Evolutionary conservation across 2,113 vertebrate species (phyloP), one percentile per base, ranked within the genome.

Genomic region (Crotalus tigris): DNA sequence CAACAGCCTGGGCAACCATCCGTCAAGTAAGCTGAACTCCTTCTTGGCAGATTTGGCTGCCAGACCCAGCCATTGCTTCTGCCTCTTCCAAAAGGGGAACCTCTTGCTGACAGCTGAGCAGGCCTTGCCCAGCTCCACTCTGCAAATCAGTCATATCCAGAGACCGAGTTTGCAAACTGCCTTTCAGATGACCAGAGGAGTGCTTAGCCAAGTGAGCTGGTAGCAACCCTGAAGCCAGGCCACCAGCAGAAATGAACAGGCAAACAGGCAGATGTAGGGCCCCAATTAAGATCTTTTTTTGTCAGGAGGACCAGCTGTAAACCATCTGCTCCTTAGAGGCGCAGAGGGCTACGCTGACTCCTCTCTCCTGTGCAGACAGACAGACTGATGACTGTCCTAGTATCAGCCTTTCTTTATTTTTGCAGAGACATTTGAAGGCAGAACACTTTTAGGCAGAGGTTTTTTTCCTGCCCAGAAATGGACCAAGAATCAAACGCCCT

Each of bases 381-480:
- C 44, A 26, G 59, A 58, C 33, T 15, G 61, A 33, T 53, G 81
- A 39, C 11, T 0, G 23, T 0, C 3, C 61, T 55, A 26, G 29
- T 11, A 5, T 54, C 81, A 0, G 0, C 0, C 57, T 51, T 39
- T 54, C 29, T 81, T 24, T 54, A 58, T 75, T 23, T 24, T 51
- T 44, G 57, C 51, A 24, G 17, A 23, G 87, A 55, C 15, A 24
- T 19, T 24, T 2, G 33, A 33, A 44, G 49, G 4, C 51, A 17
- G 29, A 13, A 17, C 15, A 4, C 26, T 49, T 6, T n/a, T 64
- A 55, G 3, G 49, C 19, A n/a, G 19, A 9, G 61, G 29, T 51
- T 11, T 12, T 51, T 12, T 17, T 3, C 26, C 0, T 11, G 11
- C 0, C 10, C 0, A 3, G 3, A 7, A 1, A 1, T 44, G 24